These are phyloP conservation scores for Crotophaga sulcirostris DNA, from an alignment of 2,113 vertebrate genomes.

Conservation along the genomic window DNA sequence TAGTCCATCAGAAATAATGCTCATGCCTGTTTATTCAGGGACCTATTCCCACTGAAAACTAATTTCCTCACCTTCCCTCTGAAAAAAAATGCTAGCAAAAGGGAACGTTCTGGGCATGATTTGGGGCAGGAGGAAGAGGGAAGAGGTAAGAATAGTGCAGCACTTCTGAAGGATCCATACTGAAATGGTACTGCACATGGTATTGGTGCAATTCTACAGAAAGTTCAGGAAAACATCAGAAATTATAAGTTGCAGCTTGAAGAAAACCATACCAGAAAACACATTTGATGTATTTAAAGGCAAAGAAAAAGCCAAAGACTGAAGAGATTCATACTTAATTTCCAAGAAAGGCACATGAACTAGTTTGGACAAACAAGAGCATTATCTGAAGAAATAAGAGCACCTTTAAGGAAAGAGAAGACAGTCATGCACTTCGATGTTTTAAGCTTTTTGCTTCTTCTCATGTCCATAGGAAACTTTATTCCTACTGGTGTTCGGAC, in stretches of 20 bases:
- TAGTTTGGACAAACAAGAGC: not conserved
- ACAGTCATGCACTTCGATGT: not conserved
- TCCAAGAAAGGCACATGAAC: not conserved
- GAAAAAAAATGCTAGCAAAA: not conserved
- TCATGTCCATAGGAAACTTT: not conserved
- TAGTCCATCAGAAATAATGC: not conserved
- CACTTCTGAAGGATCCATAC: not conserved
- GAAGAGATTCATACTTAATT: not conserved
- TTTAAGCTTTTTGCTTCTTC: not conserved
- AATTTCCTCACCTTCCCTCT: not conserved
- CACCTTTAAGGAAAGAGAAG: not conserved
- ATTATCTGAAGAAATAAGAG: not conserved
- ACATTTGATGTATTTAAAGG: not conserved
- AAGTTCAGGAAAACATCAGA: not conserved
- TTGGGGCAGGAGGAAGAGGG: rapidly evolving
- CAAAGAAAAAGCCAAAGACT: not conserved
- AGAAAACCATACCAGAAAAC: not conserved
- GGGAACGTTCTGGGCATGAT: not conserved
- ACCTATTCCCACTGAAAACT: not conserved
- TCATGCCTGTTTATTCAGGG: not conserved
- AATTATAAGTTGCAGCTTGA: not conserved
- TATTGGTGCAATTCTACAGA: rapidly evolving
- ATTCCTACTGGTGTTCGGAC: not conserved
- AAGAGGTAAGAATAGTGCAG: not conserved
- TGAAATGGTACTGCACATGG: not conserved